Evolutionary conservation across 2,113 vertebrate species (phyloP).

Genomic region (Zosterops japonicus): DNA sequence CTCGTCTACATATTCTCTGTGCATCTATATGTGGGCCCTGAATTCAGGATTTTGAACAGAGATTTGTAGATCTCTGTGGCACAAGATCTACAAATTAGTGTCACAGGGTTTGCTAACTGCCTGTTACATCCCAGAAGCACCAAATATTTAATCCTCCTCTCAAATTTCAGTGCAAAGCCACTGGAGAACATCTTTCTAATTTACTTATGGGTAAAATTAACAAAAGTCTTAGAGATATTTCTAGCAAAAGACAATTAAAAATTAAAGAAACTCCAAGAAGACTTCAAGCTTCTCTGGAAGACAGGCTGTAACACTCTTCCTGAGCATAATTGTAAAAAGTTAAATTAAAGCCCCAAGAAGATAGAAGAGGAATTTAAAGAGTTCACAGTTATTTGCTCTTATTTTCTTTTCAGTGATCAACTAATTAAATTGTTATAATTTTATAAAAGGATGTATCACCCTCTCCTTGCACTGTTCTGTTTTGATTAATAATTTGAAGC

Average conservation of each 20-base stretch:
- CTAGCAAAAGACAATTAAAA: background rate
- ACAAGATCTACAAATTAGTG: background rate
- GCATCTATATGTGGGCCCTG: too few species aligned
- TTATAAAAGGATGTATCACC: background rate
- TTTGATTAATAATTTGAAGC: background rate
- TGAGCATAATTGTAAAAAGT: background rate
- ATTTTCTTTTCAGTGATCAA: background rate
- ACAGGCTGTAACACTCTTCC: background rate
- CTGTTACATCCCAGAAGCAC: background rate
- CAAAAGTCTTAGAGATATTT: background rate
- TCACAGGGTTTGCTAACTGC: background rate
- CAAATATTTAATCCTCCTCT: background rate
- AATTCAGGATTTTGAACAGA: background rate
- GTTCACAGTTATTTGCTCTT: background rate
- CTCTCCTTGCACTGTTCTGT: background rate
- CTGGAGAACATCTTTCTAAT: background rate
- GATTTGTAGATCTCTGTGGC: too few species aligned
- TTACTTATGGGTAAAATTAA: background rate
- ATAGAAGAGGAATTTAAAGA: background rate
- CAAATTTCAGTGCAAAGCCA: background rate
- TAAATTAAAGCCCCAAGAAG: background rate
- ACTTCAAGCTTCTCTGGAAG: background rate
- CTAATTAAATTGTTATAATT: background rate
- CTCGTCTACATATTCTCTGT: background rate
- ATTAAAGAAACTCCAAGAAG: background rate